Conservation (phyloP, 2,888 invertebrate genomes). For the Drosophila multiciliata region DNA sequence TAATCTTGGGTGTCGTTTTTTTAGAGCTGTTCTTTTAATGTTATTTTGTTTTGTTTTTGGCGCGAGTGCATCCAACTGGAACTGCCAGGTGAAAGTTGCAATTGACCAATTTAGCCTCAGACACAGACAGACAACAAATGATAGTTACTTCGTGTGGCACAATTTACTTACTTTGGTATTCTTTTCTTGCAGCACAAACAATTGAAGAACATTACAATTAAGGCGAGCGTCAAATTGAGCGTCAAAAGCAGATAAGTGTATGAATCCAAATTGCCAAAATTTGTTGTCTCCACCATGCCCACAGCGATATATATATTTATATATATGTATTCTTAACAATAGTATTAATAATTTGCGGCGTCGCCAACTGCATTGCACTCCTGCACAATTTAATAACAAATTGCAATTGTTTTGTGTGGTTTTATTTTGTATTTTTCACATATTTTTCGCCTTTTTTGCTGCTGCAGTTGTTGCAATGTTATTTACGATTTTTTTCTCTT, state of each 20-base stretch:
- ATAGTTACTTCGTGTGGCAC: background rate
- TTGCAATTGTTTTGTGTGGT: conserved; percentile 19
- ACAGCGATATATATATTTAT: conserved; percentile 22
- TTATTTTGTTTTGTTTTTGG: conserved; percentile 33
- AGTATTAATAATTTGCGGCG: conserved; percentile 27
- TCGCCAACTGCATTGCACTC: conserved; percentile 55
- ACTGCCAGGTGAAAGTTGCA: conserved; percentile 71
- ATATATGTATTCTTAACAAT: conserved; percentile 46
- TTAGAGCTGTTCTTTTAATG: background rate
- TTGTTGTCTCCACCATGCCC: conserved; percentile 67
- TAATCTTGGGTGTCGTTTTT: background rate
- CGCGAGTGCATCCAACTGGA: conserved; percentile 64
- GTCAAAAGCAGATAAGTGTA: conserved; percentile 81
- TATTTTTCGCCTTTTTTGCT: conserved; percentile 44
- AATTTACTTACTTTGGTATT: conserved; percentile 88
- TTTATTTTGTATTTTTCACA: conserved; percentile 28
- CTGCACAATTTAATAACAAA: conserved; percentile 30
- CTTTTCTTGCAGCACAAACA: conserved; percentile 91
- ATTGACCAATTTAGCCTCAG: conserved; percentile 9
- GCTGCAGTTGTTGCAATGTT: conserved; percentile 58
- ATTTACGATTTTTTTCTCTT: conserved; percentile 51
- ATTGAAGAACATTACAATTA: conserved; percentile 87
- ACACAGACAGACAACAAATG: background rate
- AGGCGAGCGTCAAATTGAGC: conserved; percentile 82
- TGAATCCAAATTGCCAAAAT: conserved; percentile 62